phyloP scores from a whole-genome alignment of 2,797 vertebrate species.

The Arremon aurantiirostris region DNA sequence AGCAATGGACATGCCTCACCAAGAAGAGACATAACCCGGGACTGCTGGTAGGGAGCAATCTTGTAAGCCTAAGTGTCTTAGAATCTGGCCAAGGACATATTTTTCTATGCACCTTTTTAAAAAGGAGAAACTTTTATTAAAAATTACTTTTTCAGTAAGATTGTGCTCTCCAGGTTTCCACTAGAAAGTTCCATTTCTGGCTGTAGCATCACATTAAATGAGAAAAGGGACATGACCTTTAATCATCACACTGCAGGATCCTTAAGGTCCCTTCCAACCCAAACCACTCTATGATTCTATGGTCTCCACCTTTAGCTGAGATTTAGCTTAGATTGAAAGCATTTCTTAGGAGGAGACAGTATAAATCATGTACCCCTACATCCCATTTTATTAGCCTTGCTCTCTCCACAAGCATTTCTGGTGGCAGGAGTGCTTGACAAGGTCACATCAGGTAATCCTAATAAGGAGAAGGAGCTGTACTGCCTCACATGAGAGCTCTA shows the following conservation, averaged over 20 bases:
- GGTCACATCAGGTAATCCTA: not conserved
- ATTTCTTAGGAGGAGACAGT: not conserved
- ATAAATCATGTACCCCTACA: not conserved
- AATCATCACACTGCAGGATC: not conserved
- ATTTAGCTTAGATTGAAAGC: not conserved
- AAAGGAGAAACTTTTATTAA: not conserved
- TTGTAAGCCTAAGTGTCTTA: not conserved
- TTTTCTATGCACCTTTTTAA: not conserved
- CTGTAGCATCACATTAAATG: not conserved
- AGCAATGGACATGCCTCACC: not conserved
- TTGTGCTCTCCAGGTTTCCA: not conserved
- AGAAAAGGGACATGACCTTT: not conserved
- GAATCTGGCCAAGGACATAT: not conserved
- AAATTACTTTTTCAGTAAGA: not conserved
- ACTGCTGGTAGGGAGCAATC: not conserved
- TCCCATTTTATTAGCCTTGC: not conserved
- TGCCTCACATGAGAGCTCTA: not conserved
- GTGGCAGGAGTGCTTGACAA: not conserved
- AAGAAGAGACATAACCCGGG: accelerated
- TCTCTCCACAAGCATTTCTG: not conserved
- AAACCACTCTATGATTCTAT: not conserved
- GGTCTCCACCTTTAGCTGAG: not conserved
- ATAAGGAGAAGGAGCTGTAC: not conserved
- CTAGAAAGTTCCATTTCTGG: not conserved
- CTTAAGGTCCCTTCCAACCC: not conserved